phyloP scores from a whole-genome alignment of 2,113 vertebrate genomes.

The Hydrochoerus hydrochaeris region DNA sequence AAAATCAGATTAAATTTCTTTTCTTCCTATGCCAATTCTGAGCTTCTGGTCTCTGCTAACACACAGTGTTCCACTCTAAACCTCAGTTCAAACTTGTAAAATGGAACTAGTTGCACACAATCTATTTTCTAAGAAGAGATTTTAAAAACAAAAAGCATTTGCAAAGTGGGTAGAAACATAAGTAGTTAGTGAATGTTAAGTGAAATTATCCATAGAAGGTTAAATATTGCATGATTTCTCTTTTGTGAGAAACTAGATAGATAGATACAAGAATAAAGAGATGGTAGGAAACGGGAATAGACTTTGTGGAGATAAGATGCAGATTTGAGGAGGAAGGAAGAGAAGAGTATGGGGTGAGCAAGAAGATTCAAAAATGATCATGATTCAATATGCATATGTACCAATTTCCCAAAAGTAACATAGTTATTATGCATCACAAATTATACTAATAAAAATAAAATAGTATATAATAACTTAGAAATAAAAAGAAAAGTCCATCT shows the following conservation, averaged over 20 bases:
- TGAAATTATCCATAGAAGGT: neutral
- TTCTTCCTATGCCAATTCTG: neutral
- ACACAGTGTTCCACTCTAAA: neutral
- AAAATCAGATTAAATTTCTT: neutral
- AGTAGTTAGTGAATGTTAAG: neutral
- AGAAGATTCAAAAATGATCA: neutral
- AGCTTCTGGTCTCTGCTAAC: neutral
- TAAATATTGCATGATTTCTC: neutral
- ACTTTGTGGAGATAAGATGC: neutral
- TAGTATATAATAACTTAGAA: neutral
- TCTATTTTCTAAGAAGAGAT: neutral
- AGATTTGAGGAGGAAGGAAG: neutral
- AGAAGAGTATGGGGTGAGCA: neutral
- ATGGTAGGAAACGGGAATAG: neutral
- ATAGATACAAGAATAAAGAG: neutral
- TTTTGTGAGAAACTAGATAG: neutral
- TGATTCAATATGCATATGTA: neutral
- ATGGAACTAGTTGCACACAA: neutral
- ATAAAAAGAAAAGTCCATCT: neutral
- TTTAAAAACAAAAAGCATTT: neutral
- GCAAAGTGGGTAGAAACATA: neutral
- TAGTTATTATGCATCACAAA: neutral
- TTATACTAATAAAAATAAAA: neutral
- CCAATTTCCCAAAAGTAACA: neutral
- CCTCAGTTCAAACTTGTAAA: neutral